Evolutionary conservation across 2,797 vertebrate species (phyloP), one percentile per base, ranked within the genome.

Genomic region (Brachyalestes nurse): DNA sequence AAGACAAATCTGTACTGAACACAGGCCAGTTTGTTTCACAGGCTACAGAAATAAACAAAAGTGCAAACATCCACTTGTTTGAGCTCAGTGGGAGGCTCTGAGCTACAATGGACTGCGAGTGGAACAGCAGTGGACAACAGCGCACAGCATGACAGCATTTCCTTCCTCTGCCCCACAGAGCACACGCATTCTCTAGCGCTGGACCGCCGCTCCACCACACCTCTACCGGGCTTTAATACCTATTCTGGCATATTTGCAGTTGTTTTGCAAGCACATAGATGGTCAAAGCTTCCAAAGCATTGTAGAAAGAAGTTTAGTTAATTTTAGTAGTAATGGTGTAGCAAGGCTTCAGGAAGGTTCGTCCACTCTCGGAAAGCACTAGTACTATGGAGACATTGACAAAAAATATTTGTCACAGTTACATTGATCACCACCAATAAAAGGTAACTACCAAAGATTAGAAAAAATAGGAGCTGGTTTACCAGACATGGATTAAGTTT

Each of bases 71-170:
- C 87, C 87, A 90, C 65, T 91, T 86, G 88, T 90, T 88, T 83
- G 83, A 88, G 88, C 89, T 86, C 82, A n/a, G 87, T 84, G 82
- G 89, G 90, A 91, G 89, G 91, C 88, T 90, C 88, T 77, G 73
- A 62, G 78, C 79, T 84, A 94, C 92, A 93, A 93, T 92, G 86
- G 90, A 66, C 91, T 89, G 91, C 88, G 83, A 90, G 88, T 89
- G 88, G 85, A 92, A 91, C 90, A 91, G 86, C 85, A 58, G 64
- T 85, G 89, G 86, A 93, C 92, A 93, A 92, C 91, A 88, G 87
- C 0, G 86, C 91, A 87, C 94, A 92, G 92, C 86, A 73, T 89
- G 92, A 93, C 88, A 87, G 88, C 87, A 91, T 92, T 94, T 95
- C 93, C 93, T 94, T 93, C 94, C 93, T 92, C 87, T 88, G 90